phyloP scores from a whole-genome alignment of 2,797 vertebrate genomes.

The Lemur catta region DNA sequence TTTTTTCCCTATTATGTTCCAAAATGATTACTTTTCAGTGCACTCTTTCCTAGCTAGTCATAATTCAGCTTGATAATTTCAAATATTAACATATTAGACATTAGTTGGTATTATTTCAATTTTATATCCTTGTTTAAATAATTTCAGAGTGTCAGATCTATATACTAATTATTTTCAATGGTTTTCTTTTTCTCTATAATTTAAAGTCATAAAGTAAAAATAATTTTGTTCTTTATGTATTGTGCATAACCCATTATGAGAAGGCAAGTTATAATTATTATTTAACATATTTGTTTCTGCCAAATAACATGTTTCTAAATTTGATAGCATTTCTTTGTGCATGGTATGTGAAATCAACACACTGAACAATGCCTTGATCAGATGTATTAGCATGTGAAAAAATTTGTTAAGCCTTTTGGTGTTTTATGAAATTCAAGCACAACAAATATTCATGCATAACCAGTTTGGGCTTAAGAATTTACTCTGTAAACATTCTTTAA shows the following conservation, averaged over 20 bases:
- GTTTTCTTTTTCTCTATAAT: constrained; percentile 55
- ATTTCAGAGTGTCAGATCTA: constrained; percentile 29
- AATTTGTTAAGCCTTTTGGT: neutral
- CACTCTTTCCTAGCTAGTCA: constrained; percentile 18
- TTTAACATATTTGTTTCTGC: constrained; percentile 50
- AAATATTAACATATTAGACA: constrained; percentile 44
- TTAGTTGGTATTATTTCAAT: constrained; percentile 53
- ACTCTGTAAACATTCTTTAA: neutral
- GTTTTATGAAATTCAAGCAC: constrained; percentile 10
- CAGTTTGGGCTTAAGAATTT: constrained; percentile 36
- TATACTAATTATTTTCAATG: constrained; percentile 57
- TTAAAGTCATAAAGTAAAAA: constrained; percentile 54
- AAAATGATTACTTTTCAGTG: neutral
- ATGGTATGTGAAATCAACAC: neutral
- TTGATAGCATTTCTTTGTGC: constrained; percentile 46
- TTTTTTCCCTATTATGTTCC: neutral
- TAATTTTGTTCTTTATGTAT: constrained; percentile 43
- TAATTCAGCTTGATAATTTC: constrained; percentile 39
- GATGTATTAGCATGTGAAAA: neutral
- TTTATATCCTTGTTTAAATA: constrained; percentile 41
- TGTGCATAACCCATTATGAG: constrained; percentile 20
- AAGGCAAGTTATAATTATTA: constrained; percentile 66
- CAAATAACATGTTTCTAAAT: constrained; percentile 66
- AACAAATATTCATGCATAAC: neutral
- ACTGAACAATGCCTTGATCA: neutral